Evolutionary conservation across 2,888 invertebrate species (phyloP).

Genomic region (Calameuta idolon): DNA sequence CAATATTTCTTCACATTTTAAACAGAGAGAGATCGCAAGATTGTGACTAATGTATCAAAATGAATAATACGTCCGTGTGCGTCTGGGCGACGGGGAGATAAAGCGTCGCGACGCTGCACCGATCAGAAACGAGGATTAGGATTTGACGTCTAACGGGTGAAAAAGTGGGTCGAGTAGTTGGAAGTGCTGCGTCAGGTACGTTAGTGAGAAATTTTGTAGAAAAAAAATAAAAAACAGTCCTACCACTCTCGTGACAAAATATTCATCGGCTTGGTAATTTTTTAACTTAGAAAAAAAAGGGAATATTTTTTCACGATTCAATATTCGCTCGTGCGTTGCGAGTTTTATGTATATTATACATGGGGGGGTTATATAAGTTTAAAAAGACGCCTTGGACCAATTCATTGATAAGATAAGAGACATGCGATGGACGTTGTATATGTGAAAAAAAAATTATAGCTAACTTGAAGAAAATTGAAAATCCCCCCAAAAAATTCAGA

Average conservation of each 20-base stretch:
- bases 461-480: too few species aligned
- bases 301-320: too few species aligned
- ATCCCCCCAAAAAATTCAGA: too few species aligned
- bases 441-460: too few species aligned
- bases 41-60: background rate
- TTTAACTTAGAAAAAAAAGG: background rate
- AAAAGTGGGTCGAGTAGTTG: background rate
- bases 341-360: too few species aligned
- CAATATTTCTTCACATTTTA: background rate
- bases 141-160: background rate
- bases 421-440: too few species aligned
- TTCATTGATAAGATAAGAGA: too few species aligned
- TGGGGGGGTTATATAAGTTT: too few species aligned
- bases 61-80: background rate
- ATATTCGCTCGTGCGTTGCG: too few species aligned
- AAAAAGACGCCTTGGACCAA: too few species aligned
- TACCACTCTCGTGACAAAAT: background rate
- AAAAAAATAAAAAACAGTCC: background rate
- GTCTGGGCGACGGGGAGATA: background rate
- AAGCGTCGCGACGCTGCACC: background rate
- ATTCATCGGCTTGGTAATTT: background rate
- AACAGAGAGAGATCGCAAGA: background rate
- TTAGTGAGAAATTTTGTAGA: background rate
- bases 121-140: background rate
- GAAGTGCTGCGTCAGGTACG: background rate